Evolutionary conservation across 2,113 vertebrate genomes (phyloP), one percentile per base, ranked within the genome.

Genomic region (Pelusios castaneus): DNA sequence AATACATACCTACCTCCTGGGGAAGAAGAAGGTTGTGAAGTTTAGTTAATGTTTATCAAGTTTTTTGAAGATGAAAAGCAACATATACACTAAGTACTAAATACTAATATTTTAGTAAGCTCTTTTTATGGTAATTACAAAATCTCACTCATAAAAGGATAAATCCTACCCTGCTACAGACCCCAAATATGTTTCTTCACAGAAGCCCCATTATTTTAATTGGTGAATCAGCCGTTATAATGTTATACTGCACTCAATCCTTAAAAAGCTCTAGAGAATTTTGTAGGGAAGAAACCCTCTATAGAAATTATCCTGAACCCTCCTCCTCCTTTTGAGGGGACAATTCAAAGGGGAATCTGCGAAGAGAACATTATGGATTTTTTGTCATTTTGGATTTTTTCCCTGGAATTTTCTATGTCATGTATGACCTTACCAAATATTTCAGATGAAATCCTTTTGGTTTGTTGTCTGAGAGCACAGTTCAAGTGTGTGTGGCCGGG

Each of bases 201-300:
- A 81, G 43, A 80, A 92, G 1, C 60, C 84, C 75, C 79, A 76
- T 31, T 49, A 81, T 85, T 87, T 88, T 75, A 52, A 51, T 82
- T 85, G 79, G 76, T 85, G 10, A 38, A 67, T 47, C 67, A 63
- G 83, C 22, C 52, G 56, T 85, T 81, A 21, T 76, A 22, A 80
- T 93, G 89, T 95, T 16, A 73, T 14, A 27, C 85, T 87, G 54
- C 55, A 75, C 60, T 58, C 47, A 34, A 60, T 76, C 76, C 67
- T 93, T 87, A 88, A 88, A 94, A 93, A 60, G 55, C 88, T 85
- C 81, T 91, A 85, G 86, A 77, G 85, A 93, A 93, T 76, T 73
- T 85, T 25, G 31, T 17, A 79, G 60, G 25, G 4, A 45, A 87
- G 94, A 91, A 95, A 79, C 27, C 22, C 1, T 8, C 95, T 87